Evolutionary conservation across 2,888 invertebrate species (phyloP).

Genomic region (Stramonita haemastoma): DNA sequence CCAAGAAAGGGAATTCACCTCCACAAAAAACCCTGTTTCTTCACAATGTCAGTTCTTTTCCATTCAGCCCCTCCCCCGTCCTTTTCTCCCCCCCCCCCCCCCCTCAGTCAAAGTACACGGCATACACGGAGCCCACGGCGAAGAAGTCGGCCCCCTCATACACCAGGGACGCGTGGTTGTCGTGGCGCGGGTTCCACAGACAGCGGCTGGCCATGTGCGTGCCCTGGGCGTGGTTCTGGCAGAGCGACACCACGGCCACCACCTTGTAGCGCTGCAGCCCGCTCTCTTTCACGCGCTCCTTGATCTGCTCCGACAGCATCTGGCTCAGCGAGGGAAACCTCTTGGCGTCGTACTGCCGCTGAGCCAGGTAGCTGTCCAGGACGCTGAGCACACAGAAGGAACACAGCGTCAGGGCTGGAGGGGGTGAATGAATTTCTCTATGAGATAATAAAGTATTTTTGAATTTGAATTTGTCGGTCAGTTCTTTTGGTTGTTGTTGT

Average conservation of each 20-base stretch:
- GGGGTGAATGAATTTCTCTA: no score
- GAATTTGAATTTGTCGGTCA: no score
- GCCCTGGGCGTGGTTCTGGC: slow-evolving; percentile 63
- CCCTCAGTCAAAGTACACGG: slow-evolving; percentile 51
- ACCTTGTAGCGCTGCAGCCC: slow-evolving; percentile 64
- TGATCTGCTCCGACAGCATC: slow-evolving; percentile 65
- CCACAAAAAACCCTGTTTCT: no score
- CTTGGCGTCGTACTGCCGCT: slow-evolving; percentile 61
- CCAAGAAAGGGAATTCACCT: no score
- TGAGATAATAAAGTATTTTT: no score
- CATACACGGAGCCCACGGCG: slow-evolving; percentile 65
- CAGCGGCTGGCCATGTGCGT: slow-evolving; percentile 62
- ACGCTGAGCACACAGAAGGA: slow-evolving; percentile 40
- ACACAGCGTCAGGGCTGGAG: no score
- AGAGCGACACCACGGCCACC: slow-evolving; percentile 61
- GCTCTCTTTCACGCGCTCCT: slow-evolving; percentile 63
- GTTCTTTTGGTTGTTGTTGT: no score
- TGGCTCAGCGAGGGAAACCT: slow-evolving; percentile 62
- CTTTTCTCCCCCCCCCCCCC: neutral
- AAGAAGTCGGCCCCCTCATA: slow-evolving; percentile 60
- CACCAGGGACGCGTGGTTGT: slow-evolving; percentile 64
- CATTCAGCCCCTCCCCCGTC: neutral
- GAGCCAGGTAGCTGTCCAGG: slow-evolving; percentile 61
- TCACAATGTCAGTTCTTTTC: no score
- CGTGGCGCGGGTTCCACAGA: slow-evolving; percentile 62